A percentile compares a stretch with the other conserved stretches of the same genome.
Evolutionary conservation across 2,888 invertebrate species (phyloP).

Genomic region (Dicyrtomina minuta): DNA sequence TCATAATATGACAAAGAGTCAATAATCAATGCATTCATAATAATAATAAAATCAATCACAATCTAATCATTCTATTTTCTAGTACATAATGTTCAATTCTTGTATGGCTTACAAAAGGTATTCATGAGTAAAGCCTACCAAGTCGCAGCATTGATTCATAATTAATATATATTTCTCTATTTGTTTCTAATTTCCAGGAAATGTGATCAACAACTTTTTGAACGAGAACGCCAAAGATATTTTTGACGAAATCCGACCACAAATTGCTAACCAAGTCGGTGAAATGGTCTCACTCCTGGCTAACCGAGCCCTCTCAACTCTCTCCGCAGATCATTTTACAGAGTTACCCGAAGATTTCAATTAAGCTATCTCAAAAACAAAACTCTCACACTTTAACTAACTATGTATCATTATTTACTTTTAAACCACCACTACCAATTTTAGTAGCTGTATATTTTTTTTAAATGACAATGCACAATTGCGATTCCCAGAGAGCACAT

Average conservation of each 20-base stretch:
- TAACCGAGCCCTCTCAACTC: conserved; percentile 44
- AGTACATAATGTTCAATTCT: too few relatives aligned
- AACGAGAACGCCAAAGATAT: conserved; percentile 79
- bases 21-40: too few relatives aligned
- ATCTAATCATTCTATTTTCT: too few relatives aligned
- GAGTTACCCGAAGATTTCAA: conserved; percentile 30
- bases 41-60: too few relatives aligned
- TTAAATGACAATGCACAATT: too few relatives aligned
- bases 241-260: conserved; percentile 76
- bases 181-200: conserved; percentile 60
- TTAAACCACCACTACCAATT: neutral
- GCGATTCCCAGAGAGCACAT: too few relatives aligned
- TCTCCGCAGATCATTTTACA: conserved; percentile 46
- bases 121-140: too few relatives aligned
- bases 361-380: neutral
- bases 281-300: conserved; percentile 45
- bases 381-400: neutral
- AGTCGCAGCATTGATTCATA: too few relatives aligned
- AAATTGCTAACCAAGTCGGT: conserved; percentile 47
- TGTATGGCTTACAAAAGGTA: too few relatives aligned
- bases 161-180: too few relatives aligned
- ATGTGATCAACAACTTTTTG: conserved; percentile 80
- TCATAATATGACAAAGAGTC: too few relatives aligned
- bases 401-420: neutral
- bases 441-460: too few relatives aligned